Evolutionary conservation across 2,888 invertebrate species (phyloP), one percentile per base, ranked within the genome.

Genomic region (Noctua janthina): DNA sequence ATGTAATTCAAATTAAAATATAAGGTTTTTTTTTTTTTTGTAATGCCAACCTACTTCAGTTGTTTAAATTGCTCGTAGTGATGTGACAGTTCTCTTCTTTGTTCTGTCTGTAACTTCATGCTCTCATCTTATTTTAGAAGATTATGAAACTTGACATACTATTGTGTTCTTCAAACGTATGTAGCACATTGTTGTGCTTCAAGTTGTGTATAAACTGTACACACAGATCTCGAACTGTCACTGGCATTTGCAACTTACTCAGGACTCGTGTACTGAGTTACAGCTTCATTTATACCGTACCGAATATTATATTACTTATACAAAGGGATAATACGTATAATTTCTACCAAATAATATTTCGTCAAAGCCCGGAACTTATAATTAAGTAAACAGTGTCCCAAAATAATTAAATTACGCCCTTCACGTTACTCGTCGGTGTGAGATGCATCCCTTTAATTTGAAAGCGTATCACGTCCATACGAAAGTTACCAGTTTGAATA

Each of bases 401-500:
- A 69, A 73, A 62, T 59, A 71, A 79, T 79, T 64, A 70, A 71
- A 75, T 79, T 64, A 71, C 64, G 70, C 62, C 71, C 73, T 79
- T 74, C 54, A 76, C 56, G 46, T 82, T 86, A 86, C 84, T 67
- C 51, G 51, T 77, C 88, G 82, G 88, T 91, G 89, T 92, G 80
- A 90, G 80, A 56, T 79, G 75, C 83, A 73, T 23, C 80, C 80
- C 46, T 82, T 86, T 88, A 87, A 90, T 94, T 93, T 86, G 90
- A 88, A 93, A 86, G 79, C 91, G 69, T 86, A 88, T 87, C 94
- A 93, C 94, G 94, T 94, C 81, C 89, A 88, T 88, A 91, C 90
- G 89, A 91, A 91, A 91, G 92, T 91, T 91, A 84, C 91, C 91
- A 90, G 91, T 94, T 93, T 93, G 93, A 94, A 93, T 94, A 93